These are phyloP conservation scores for Ameiurus melas DNA, from an alignment of 2,113 vertebrate species.

Conservation along the genomic window DNA sequence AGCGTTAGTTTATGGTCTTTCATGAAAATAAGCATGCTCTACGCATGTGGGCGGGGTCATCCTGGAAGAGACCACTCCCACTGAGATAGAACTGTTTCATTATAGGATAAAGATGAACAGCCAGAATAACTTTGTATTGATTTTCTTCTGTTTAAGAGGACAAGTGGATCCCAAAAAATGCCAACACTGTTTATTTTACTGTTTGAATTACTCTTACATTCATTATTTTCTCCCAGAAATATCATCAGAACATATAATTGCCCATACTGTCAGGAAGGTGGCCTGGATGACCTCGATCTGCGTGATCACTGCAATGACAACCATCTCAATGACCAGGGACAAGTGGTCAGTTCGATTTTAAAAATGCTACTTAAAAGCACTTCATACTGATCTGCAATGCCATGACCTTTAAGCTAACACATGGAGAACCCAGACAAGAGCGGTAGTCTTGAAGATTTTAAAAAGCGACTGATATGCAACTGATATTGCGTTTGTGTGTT, in stretches of 20 bases:
- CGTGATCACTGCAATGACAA: slow-evolving; percentile 79
- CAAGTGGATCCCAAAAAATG: not conserved
- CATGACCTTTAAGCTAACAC: not conserved
- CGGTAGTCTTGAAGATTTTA: not conserved
- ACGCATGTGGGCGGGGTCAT: not conserved
- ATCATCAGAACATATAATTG: slow-evolving; percentile 60
- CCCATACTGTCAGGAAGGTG: slow-evolving; percentile 79
- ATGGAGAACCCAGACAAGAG: not conserved
- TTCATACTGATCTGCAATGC: not conserved
- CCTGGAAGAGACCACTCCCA: not conserved
- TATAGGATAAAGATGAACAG: not conserved
- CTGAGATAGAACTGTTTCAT: not conserved
- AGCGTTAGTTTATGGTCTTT: not conserved
- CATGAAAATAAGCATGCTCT: not conserved
- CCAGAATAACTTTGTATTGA: not conserved
- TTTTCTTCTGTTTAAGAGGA: not conserved
- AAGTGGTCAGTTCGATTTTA: slow-evolving; percentile 68
- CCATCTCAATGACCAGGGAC: slow-evolving; percentile 75
- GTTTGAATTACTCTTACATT: not conserved
- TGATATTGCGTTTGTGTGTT: not conserved
- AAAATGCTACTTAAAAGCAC: not conserved
- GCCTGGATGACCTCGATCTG: slow-evolving; percentile 77
- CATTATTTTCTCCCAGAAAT: not conserved
- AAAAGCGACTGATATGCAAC: not conserved
- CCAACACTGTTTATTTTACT: not conserved